Evolutionary conservation across 2,113 vertebrate genomes (phyloP).

Genomic region (Ia io): DNA sequence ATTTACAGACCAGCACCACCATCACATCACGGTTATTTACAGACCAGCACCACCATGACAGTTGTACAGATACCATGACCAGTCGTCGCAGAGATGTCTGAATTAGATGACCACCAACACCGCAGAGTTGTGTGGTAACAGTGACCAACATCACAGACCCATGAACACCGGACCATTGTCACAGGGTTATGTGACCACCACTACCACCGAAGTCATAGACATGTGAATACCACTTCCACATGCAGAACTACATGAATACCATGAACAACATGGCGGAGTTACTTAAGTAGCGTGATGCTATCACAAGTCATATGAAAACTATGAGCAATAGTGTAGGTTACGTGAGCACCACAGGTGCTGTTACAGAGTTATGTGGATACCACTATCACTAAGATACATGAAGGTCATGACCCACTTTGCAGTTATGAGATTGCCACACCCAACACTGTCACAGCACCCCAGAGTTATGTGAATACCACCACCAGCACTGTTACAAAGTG

Average conservation of each 20-base stretch:
- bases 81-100: background rate
- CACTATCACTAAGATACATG: background rate
- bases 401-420: background rate
- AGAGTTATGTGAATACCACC: background rate
- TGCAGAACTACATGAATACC: no score
- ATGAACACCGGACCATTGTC: background rate
- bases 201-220: background rate
- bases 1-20: no score
- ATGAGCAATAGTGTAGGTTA: background rate
- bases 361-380: background rate
- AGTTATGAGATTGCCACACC: background rate
- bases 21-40: background rate
- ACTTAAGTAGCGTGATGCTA: background rate
- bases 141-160: no score
- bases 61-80: background rate
- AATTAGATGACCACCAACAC: background rate
- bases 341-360: accelerated
- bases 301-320: background rate
- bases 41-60: background rate
- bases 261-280: background rate
- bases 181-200: background rate
- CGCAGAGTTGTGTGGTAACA: background rate
- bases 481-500: background rate
- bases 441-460: background rate
- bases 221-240: background rate